Percentiles rank a stretch among this genome's conserved stretches.
phyloP scores from a whole-genome alignment of 2,888 invertebrate species.

The Drosophila paramelanica region DNA sequence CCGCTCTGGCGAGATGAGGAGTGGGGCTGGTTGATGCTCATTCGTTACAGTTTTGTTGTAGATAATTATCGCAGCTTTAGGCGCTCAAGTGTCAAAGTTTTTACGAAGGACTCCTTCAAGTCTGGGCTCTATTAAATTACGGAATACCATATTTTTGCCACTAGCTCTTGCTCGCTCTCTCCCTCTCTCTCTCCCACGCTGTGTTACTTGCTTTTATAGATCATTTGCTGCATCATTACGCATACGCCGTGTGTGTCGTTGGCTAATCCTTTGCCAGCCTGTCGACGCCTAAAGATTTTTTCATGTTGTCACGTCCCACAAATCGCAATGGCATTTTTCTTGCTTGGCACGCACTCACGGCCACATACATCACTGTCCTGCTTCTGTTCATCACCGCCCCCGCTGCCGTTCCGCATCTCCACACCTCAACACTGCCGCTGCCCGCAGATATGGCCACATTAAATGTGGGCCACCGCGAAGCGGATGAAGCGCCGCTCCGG shows the following conservation, averaged over 20 bases:
- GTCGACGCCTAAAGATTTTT: constrained; percentile 36
- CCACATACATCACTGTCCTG: constrained; percentile 72
- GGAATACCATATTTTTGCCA: constrained; percentile 13
- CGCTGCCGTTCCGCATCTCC: not conserved
- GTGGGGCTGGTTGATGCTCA: not conserved
- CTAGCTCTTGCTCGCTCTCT: not conserved
- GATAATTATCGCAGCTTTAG: constrained; percentile 49
- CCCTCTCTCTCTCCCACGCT: constrained; percentile 1
- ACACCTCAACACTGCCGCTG: constrained; percentile 1
- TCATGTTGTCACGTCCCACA: constrained; percentile 66
- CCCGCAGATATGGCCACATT: constrained; percentile 53
- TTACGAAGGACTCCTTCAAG: constrained; percentile 8
- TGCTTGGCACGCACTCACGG: constrained; percentile 49
- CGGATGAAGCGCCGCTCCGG: constrained; percentile 53
- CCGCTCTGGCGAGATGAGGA: not conserved
- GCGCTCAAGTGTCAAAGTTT: constrained; percentile 34
- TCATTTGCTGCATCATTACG: constrained; percentile 74
- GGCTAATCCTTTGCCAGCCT: constrained; percentile 67
- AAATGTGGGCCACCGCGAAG: constrained; percentile 63
- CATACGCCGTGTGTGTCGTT: constrained; percentile 49
- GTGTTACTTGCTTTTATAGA: constrained; percentile 39
- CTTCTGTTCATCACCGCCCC: not conserved
- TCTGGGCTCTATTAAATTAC: constrained; percentile 36
- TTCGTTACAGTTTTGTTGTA: constrained; percentile 27
- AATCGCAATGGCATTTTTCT: constrained; percentile 57